Conservation (phyloP, 2,888 invertebrate species). For the Amphipoea lucens region DNA sequence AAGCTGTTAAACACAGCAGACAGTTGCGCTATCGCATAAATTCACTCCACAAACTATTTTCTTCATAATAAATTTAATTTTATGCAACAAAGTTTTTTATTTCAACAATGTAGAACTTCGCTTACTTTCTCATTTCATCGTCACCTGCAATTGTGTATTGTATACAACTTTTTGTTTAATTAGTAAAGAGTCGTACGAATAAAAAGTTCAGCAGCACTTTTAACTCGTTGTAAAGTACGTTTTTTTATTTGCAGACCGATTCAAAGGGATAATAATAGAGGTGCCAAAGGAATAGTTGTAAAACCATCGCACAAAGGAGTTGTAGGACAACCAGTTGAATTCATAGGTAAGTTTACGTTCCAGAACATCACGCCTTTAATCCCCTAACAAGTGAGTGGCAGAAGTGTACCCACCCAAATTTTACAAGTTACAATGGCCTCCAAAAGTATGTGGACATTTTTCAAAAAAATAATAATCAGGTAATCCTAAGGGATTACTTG, state of each 20-base stretch:
- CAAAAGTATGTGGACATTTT: no score
- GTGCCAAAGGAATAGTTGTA: constrained; percentile 96
- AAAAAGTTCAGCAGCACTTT: constrained; percentile 31
- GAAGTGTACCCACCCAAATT: neutral
- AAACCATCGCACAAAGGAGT: constrained; percentile 93
- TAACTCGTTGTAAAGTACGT: constrained; percentile 50
- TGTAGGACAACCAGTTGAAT: constrained; percentile 97
- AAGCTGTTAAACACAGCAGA: constrained; percentile 67
- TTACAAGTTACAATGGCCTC: neutral
- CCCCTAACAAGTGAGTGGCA: no score
- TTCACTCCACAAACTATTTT: constrained; percentile 64
- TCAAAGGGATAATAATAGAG: constrained; percentile 92
- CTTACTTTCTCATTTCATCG: constrained; percentile 41
- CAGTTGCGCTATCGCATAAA: constrained; percentile 71
- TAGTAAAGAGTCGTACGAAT: constrained; percentile 12
- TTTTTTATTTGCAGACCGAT: constrained; percentile 84
- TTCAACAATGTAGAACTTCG: constrained; percentile 41
- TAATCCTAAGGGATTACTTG: no score
- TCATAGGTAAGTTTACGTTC: constrained; percentile 93
- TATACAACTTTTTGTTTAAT: constrained; percentile 49
- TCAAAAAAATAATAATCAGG: no score
- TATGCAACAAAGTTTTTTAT: constrained; percentile 46
- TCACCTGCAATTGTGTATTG: constrained; percentile 42
- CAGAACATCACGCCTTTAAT: neutral
- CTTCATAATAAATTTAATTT: constrained; percentile 64